Base-by-base conservation (phyloP, 2,113 vertebrate species). In the Pampusana beccarii region DNA sequence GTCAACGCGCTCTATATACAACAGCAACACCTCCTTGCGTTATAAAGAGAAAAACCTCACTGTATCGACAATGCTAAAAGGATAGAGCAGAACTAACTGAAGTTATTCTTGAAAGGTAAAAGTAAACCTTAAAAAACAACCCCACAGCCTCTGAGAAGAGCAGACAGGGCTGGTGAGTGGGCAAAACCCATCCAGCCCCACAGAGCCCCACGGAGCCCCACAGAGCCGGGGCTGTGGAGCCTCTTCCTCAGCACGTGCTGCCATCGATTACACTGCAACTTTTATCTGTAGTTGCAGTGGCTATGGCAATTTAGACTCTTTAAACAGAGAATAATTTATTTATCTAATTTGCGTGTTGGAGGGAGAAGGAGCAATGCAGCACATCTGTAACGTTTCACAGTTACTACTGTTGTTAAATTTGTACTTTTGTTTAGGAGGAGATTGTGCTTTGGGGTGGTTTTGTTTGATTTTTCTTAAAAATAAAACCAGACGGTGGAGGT, bases 11-110 rank as follows among this genome's bases (percentile, higher is more conserved):
- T 50, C 16, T 4, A 61, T 7, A 65, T 5, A 29, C 29, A 21
- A 44, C 18, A 46, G 16, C 44, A 44, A 16, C 44, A 44, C 18
- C 44, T 44, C 6, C 44, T 15, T 5, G 24, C 2, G 21, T 7
- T 29, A 8, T 0, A 26, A 29, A 25, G n/a, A 60, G 18, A 53
- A 42, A 78, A 54, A 24, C 24, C 13, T 51, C 48, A 13, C 13
- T 0, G 0, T 0, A 7, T 3, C 3, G 38, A 33, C 15, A 62
- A 31, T 3, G 18, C 31, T 40, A 4, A 20, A 15, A 57, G 12
- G 44, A 42, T 2, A 33, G 33, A 46, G 28, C 28, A 82, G 4
- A 80, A 50, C 15, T 26, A 28, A 58, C 4, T 11, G 2, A 8
- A 25, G 29, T 16, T 51, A 20, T 4, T 65, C 53, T 56, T 28